Evolutionary conservation across 2,113 vertebrate species (phyloP), one percentile per base, ranked within the genome.

Genomic region (Gymnarchus niloticus): DNA sequence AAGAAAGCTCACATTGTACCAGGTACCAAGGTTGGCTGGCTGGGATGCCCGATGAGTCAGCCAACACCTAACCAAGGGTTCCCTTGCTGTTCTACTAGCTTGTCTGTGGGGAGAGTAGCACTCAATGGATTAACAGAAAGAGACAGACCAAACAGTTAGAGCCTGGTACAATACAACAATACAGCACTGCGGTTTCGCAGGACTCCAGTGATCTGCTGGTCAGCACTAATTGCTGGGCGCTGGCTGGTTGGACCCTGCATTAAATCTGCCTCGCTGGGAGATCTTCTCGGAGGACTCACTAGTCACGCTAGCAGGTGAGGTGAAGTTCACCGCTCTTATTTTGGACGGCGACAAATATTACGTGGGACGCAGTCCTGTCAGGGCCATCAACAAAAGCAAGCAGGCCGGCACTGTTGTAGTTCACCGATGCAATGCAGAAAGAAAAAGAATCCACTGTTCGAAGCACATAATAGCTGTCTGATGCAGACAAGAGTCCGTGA

Each of bases 101-200:
- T 52, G 3, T 8, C 57, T n/a, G 28, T 51, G 5, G 1, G 56
- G 46, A 56, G 44, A 73, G 83, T 21, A n/a, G 21, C 54, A 59
- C 56, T 44, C 19, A 52, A 73, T 85, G 81, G 88, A 83, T 89
- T 89, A 91, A 92, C 83, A 81, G 77, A 88, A 83, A 83, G 85
- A 87, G 85, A 89, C 86, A 56, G 85, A 41, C 59, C 14, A 28
- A 81, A 81, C 2, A 28, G 90, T 89, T 90, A 91, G 82, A 91
- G 88, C 87, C 33, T 73, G 88, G 87, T 90, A 91, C 91, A 92
- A 91, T 90, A 91, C 92, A 93, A 93, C 91, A 88, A 89, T 86
- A 82, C 46, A 28, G 80, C 8, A 77, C 28, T 56, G 56, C 44
- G 37, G 86, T 85, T 89, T 84, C 77, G 86, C 28, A 84, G 56